Base-by-base conservation (phyloP, 2,888 invertebrate species). In the Drosophila fulvimacula region DNA sequence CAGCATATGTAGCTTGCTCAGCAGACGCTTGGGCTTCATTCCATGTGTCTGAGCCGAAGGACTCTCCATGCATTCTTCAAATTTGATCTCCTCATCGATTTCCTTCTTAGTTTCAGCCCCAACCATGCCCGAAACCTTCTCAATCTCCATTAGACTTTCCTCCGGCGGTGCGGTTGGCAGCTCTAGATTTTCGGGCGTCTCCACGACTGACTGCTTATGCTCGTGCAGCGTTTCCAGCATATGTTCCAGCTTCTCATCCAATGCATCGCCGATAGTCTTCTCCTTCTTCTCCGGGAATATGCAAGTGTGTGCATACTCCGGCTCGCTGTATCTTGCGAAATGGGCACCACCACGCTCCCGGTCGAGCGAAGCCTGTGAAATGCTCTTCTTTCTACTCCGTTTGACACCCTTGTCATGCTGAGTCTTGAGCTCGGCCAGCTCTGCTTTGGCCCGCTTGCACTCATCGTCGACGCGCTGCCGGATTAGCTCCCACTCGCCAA, bases 331-430 rank as follows among this genome's bases (percentile, higher is more conserved):
- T 0, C 5, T 7, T 2, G 13, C 13, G 1, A 55, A 34, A 9
- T 62, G 44, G 15, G 55, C 73, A 1, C 73, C 78, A 3, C 78
- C 76, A 0, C 19, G 42, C 13, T 65, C 61, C 11, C 76, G 64
- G 3, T 60, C 48, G 2, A 27, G 0, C 11, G 0, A 7, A n/a
- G 3, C 0, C 13, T 34, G 15, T 11, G 24, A 2, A 3, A 0
- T 5, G 17, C 1, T 21, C 17, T 4, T 24, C 1, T 17, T 9
- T 3, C 5, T 24, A 0, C 0, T 13, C 15, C 36, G 36, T n/a
- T 49, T n/a, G 0, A 13, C 3, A 1, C 49, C 17, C 1, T 32
- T 27, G 10, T 67, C 41, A 4, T 24, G 44, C 19, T 49, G 24
- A 0, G 17, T 1, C 9, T 51, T 36, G 0, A 69, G 15, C 0